Percentiles rank a stretch among this genome's conserved stretches.
Evolutionary conservation across 2,797 vertebrate genomes (phyloP).

Genomic region (Gouania willdenowi): DNA sequence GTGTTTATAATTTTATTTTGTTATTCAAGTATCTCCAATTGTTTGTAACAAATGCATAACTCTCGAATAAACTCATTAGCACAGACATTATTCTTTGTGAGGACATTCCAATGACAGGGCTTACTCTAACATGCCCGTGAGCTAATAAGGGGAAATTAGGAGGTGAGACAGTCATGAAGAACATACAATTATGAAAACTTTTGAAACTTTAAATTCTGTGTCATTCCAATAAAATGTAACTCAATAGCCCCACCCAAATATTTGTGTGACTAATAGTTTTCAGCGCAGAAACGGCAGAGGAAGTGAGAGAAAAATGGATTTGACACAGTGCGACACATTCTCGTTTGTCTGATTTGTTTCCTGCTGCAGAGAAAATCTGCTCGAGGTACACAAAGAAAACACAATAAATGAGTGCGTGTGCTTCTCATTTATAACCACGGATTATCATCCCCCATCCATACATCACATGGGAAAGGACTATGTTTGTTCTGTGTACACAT

Average conservation of each 20-base stretch:
- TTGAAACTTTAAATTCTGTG: conserved; percentile 15
- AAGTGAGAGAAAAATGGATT: conserved; percentile 19
- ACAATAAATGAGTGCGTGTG: conserved; percentile 62
- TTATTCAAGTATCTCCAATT: too few relatives aligned
- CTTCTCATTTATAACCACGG: conserved; percentile 60
- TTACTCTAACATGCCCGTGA: too few relatives aligned
- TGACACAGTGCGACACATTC: conserved; percentile 8
- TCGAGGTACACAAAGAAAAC: conserved; percentile 56
- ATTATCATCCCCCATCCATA: conserved; percentile 65
- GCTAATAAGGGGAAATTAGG: too few relatives aligned
- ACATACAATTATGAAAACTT: conserved; percentile 20
- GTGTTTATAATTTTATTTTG: too few relatives aligned
- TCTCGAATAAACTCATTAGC: too few relatives aligned
- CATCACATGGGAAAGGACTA: conserved; percentile 47
- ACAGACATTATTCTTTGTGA: too few relatives aligned
- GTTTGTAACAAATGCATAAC: too few relatives aligned
- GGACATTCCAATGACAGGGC: too few relatives aligned
- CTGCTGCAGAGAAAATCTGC: conserved; percentile 45
- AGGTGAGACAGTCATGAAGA: conserved; percentile 37
- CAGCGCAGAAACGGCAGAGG: conserved; percentile 13
- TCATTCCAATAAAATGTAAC: conserved; percentile 26
- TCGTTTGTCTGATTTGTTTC: conserved; percentile 47
- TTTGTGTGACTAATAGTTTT: conserved; percentile 34
- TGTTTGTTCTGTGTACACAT: conserved; percentile 45
- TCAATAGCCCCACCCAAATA: conserved; percentile 27